A percentile compares a stretch with the other conserved stretches of the same genome.
phyloP scores from a whole-genome alignment of 2,888 invertebrate genomes.

The Pherbina coryleti region DNA sequence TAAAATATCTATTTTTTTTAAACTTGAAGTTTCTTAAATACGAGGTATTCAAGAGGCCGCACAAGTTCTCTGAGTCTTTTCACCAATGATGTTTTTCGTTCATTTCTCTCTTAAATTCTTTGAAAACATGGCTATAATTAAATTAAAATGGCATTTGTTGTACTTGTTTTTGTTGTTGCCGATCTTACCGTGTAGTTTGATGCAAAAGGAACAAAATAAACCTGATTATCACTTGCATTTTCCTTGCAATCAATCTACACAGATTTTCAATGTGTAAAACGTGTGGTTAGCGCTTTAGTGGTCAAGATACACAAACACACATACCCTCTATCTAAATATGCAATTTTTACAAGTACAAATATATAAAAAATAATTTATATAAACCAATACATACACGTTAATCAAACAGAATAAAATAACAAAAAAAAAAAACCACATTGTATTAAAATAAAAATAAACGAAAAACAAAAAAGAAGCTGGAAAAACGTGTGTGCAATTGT shows the following conservation, averaged over 20 bases:
- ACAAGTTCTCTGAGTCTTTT: too few relatives aligned
- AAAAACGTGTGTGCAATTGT: constrained; percentile 37
- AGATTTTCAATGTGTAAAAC: constrained; percentile 7
- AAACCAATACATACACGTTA: background rate
- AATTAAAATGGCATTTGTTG: too few relatives aligned
- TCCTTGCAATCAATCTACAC: constrained; percentile 3
- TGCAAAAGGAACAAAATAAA: background rate
- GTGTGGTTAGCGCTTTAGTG: constrained; percentile 16
- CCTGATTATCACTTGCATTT: constrained; percentile 39
- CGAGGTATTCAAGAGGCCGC: too few relatives aligned
- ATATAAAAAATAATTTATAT: constrained; percentile 5
- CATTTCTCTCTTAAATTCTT: too few relatives aligned
- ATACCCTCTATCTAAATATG: background rate
- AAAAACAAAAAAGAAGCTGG: constrained; percentile 37
- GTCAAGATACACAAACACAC: background rate
- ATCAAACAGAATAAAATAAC: background rate
- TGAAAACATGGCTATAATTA: too few relatives aligned
- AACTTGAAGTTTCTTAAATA: too few relatives aligned
- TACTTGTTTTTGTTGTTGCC: background rate
- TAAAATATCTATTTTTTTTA: too few relatives aligned
- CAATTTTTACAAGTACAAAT: background rate
- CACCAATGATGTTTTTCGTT: too few relatives aligned
- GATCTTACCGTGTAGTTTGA: background rate
- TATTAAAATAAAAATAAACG: background rate
- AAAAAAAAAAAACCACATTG: background rate